phyloP scores from a whole-genome alignment of 2,888 invertebrate genomes.

The Pandemis corylana region DNA sequence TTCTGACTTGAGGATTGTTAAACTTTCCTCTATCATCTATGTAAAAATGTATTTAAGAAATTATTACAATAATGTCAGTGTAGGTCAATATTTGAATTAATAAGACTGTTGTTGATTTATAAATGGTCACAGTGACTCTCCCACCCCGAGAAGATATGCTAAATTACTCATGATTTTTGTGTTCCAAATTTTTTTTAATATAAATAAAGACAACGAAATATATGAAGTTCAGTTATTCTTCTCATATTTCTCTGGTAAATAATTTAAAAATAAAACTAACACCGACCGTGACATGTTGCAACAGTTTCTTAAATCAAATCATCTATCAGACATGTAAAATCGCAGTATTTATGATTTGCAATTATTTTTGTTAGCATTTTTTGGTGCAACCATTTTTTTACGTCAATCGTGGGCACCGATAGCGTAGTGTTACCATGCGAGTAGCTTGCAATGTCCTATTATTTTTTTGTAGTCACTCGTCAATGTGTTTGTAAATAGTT shows the following conservation, averaged over 20 bases:
- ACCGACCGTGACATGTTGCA: neutral
- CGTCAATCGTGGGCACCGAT: conserved; percentile 41
- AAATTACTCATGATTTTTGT: neutral
- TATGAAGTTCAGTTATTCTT: neutral
- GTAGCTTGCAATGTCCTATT: conserved; percentile 41
- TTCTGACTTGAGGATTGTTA: conserved; percentile 10
- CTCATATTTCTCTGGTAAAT: neutral
- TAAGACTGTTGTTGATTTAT: neutral
- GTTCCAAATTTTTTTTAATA: neutral
- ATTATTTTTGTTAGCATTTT: conserved; percentile 35
- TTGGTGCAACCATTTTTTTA: conserved; percentile 8
- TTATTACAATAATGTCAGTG: conserved; percentile 11
- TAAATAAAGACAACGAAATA: neutral
- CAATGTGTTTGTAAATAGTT: conserved; percentile 70
- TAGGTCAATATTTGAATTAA: neutral
- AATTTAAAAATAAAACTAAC: neutral
- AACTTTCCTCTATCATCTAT: neutral
- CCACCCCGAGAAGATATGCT: neutral
- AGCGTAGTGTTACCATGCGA: conserved; percentile 53
- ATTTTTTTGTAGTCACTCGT: conserved; percentile 61
- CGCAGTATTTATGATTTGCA: conserved; percentile 32
- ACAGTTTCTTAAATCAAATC: neutral
- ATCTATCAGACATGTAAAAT: neutral
- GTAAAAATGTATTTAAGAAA: neutral
- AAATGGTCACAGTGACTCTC: neutral